Conservation (phyloP, 2,797 vertebrate genomes). For the Rachycentron canadum region DNA sequence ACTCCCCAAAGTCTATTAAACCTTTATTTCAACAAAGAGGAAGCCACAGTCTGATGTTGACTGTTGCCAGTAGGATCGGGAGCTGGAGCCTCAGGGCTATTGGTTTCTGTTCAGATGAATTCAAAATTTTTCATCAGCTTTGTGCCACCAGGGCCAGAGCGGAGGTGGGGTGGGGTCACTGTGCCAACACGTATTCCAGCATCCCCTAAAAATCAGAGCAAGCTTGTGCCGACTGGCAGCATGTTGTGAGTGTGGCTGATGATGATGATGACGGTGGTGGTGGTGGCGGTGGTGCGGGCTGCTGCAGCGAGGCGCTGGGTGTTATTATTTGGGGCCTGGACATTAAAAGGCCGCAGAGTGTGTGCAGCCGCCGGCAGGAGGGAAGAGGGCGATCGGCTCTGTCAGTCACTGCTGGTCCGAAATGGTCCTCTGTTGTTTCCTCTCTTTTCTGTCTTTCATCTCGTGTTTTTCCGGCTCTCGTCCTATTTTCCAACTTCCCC, state of each 20-base stretch:
- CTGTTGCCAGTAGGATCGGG: neutral
- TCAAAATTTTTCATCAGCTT: too few species aligned
- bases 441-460: neutral
- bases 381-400: slow-evolving; percentile 24
- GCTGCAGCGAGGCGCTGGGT: neutral
- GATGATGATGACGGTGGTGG: neutral
- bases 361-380: neutral
- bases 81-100: neutral
- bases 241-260: neutral
- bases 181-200: too few species aligned
- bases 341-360: slow-evolving; percentile 30
- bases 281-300: neutral
- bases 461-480: too few species aligned
- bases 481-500: neutral
- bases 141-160: too few species aligned
- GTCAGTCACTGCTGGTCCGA: slow-evolving; percentile 10
- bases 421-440: neutral
- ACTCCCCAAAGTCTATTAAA: neutral
- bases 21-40: too few species aligned
- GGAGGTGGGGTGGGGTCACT: neutral
- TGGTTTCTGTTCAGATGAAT: neutral
- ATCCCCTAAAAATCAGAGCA: too few species aligned
- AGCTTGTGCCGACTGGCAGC: neutral
- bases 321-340: slow-evolving; percentile 44
- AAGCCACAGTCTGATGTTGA: neutral